Percentiles rank a stretch among this genome's conserved stretches.
phyloP scores from a whole-genome alignment of 2,888 invertebrate species.

The Seladonia tumulorum region DNA sequence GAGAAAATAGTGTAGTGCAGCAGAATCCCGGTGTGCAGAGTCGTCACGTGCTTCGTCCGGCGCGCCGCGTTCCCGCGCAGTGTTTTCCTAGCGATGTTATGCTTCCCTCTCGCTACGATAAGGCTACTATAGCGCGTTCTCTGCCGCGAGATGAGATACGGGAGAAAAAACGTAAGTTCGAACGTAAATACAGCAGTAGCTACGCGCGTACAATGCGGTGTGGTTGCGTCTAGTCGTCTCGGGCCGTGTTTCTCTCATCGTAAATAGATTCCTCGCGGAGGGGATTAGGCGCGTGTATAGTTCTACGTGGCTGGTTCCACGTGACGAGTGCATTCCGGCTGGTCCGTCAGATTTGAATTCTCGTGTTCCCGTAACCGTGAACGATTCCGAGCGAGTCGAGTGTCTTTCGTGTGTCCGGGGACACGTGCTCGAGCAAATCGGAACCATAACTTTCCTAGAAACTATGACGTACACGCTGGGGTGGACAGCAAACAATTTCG shows the following conservation, averaged over 20 bases:
- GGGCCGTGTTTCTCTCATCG: not conserved
- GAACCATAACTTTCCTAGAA: not conserved
- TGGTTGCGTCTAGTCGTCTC: not conserved
- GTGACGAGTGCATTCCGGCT: not conserved
- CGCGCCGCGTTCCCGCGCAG: not conserved
- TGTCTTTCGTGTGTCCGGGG: not conserved
- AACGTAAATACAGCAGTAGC: not conserved
- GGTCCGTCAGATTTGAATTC: not conserved
- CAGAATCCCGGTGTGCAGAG: not conserved
- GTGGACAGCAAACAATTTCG: not conserved
- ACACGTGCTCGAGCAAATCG: too few species aligned
- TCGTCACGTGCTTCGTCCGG: not conserved
- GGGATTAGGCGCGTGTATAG: too few species aligned
- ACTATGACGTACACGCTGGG: not conserved
- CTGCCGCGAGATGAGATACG: not conserved
- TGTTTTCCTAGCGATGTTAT: not conserved
- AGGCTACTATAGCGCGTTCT: not conserved
- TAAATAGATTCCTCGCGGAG: not conserved
- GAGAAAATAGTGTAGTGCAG: too few species aligned
- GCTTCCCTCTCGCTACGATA: constrained; percentile 1
- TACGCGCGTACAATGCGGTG: not conserved
- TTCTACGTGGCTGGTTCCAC: not conserved
- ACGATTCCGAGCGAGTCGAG: not conserved
- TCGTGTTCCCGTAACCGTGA: not conserved
- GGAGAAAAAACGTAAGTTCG: not conserved